A percentile compares a stretch with the other conserved stretches of the same genome.
Conservation (phyloP, 2,888 invertebrate species). For the Andrena trimmerana region DNA sequence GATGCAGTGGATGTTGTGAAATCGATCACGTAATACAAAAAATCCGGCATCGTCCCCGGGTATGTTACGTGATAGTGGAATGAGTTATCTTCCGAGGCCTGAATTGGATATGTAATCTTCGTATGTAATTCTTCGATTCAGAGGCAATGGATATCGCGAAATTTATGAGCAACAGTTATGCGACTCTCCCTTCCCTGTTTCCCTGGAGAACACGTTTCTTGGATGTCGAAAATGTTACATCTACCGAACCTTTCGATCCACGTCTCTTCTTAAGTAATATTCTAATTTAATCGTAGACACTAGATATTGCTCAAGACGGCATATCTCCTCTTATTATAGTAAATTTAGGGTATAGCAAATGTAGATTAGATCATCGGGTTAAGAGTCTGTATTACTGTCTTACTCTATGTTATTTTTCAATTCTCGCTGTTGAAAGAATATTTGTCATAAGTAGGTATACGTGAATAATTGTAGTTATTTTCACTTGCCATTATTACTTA, state of each 20-base stretch:
- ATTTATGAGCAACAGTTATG: conserved; percentile 21
- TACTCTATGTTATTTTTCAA: too few species aligned
- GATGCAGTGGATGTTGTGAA: conserved; percentile 30
- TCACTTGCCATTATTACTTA: too few species aligned
- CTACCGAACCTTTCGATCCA: too few species aligned
- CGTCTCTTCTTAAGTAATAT: not conserved
- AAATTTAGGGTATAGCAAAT: too few species aligned
- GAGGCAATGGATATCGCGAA: conserved; percentile 5
- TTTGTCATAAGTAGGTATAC: too few species aligned
- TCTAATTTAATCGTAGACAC: not conserved
- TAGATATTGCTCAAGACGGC: too few species aligned
- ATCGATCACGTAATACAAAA: conserved; percentile 49
- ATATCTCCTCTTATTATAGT: too few species aligned
- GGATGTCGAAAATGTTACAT: not conserved
- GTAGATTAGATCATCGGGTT: too few species aligned
- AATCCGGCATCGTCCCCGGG: not conserved
- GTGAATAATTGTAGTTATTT: too few species aligned
- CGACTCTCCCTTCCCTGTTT: not conserved
- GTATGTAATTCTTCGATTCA: conserved; percentile 43
- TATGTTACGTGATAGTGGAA: conserved; percentile 13
- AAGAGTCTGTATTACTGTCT: too few species aligned
- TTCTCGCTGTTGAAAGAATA: too few species aligned
- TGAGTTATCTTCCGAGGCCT: not conserved
- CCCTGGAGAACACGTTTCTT: not conserved
- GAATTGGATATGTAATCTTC: not conserved